Evolutionary conservation across 1,140 invertebrate species (phyloP), one percentile per base, ranked within the genome.

Genomic region (Teleopsis dalmanni): DNA sequence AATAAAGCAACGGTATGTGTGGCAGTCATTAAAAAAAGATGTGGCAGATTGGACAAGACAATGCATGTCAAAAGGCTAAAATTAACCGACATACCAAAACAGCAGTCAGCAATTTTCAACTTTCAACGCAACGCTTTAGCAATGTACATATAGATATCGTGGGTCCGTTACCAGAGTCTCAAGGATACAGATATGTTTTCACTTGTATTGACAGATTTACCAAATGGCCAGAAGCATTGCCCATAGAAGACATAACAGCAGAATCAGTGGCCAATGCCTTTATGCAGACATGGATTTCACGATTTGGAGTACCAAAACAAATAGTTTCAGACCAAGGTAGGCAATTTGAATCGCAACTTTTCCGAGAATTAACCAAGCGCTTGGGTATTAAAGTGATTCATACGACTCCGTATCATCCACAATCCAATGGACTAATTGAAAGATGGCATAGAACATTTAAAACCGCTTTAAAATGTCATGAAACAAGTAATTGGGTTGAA

Each of bases 371-470:
- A 21, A 13, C 54, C 16, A 2, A 49, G 14, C 22, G 31, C 8
- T 14, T 54, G 13, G 65, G 55, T 1, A 52, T 57, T 8, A 47
- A 59, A 19, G 57, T 42, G 16, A 4, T 49, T 11, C 1, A 59
- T 31, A 75, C 71, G 0, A 69, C 71, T 0, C 48, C 65, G 7
- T 73, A 68, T 42, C 62, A 70, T 38, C 65, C 70, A 7, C 43
- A 51, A 19, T 47, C 56, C 0, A 70, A 71, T n/a, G 71, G 72
- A 0, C 58, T 72, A 54, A 55, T 75, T 8, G 72, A 75, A 48
- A 48, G 72, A 3, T 60, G 62, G 34, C 72, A 75, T 45, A 49
- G 73, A 1, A 47, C 58, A 33, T 48, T 77, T 8, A 75, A 77
- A 52, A 34, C 59, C 14, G 53, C 73, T 2, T 34, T 73, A 8